These are phyloP conservation scores for Silurus meridionalis DNA, from an alignment of 2,113 vertebrate genomes.

Conservation along the genomic window DNA sequence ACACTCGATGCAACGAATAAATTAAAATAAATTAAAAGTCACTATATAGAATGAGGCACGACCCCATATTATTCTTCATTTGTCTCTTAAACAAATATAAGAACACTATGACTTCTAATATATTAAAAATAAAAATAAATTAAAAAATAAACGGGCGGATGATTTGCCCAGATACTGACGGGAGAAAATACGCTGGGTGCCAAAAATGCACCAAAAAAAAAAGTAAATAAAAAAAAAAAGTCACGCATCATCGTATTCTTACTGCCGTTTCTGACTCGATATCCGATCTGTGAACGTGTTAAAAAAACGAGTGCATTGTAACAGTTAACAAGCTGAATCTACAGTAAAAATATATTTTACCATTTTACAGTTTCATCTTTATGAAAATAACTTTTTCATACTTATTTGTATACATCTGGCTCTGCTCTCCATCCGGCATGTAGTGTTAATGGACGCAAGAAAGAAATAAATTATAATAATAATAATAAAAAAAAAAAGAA, in stretches of 20 bases:
- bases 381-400: slow-evolving; percentile 56
- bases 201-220: slow-evolving; percentile 42
- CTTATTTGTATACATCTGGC: slow-evolving; percentile 53
- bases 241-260: slow-evolving; percentile 34
- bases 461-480: slow-evolving; percentile 53
- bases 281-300: slow-evolving; percentile 33
- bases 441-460: slow-evolving; percentile 56
- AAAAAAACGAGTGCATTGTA: slow-evolving; percentile 48
- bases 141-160: slow-evolving; percentile 29
- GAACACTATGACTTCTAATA: slow-evolving; percentile 54
- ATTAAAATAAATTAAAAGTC: slow-evolving; percentile 61
- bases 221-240: background rate
- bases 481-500: background rate
- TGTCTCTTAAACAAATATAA: slow-evolving; percentile 55
- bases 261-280: slow-evolving; percentile 31
- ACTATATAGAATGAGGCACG: slow-evolving; percentile 51
- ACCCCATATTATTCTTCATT: slow-evolving; percentile 57
- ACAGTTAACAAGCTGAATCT: slow-evolving; percentile 53
- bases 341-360: slow-evolving; percentile 58
- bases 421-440: slow-evolving; percentile 49
- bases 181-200: slow-evolving; percentile 39
- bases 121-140: slow-evolving; percentile 17
- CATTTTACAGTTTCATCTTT: slow-evolving; percentile 51
- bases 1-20: slow-evolving; percentile 57
- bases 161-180: slow-evolving; percentile 44